A percentile compares a stretch with the other conserved stretches of the same genome.
Conservation (phyloP, 2,113 vertebrate genomes). For the Phyllostomus hastatus region DNA sequence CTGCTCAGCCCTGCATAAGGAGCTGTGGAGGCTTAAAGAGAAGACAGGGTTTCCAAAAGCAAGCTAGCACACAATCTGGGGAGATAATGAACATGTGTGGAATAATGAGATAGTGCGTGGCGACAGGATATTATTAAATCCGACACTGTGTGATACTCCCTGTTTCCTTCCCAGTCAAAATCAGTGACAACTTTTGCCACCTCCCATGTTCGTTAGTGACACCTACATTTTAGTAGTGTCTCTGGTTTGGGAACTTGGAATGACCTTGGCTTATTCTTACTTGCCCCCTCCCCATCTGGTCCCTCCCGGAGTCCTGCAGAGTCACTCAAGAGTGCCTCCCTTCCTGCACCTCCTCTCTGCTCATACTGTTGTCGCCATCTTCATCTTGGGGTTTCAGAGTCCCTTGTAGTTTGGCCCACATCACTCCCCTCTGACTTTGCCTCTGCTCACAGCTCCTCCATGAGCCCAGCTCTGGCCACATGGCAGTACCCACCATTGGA, state of each 20-base stretch:
- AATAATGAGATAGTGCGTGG: constrained; percentile 1
- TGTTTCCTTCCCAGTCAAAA: constrained; percentile 42
- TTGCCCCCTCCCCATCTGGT: not conserved
- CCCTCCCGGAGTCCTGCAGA: accelerated
- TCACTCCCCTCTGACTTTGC: not conserved
- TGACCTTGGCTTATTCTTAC: not conserved
- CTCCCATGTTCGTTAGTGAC: not conserved
- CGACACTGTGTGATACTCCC: not conserved
- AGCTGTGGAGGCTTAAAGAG: not conserved
- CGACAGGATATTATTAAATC: constrained; percentile 54
- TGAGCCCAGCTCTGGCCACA: not conserved
- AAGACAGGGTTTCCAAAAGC: constrained; percentile 19
- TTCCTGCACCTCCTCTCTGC: not conserved
- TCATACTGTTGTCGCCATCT: not conserved
- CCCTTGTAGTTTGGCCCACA: too few relatives aligned
- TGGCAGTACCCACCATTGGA: not conserved
- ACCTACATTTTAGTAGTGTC: not conserved
- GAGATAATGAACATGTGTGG: constrained; percentile 58
- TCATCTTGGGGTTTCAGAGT: not conserved
- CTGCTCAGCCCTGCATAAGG: not conserved
- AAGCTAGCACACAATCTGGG: constrained; percentile 34
- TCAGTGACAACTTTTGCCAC: constrained; percentile 6
- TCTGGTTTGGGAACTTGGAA: not conserved
- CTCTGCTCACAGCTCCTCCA: not conserved
- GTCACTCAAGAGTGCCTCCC: not conserved